These are phyloP conservation scores for Acromyrmex echinatior DNA, from an alignment of 1,140 invertebrate species.

Conservation along the genomic window DNA sequence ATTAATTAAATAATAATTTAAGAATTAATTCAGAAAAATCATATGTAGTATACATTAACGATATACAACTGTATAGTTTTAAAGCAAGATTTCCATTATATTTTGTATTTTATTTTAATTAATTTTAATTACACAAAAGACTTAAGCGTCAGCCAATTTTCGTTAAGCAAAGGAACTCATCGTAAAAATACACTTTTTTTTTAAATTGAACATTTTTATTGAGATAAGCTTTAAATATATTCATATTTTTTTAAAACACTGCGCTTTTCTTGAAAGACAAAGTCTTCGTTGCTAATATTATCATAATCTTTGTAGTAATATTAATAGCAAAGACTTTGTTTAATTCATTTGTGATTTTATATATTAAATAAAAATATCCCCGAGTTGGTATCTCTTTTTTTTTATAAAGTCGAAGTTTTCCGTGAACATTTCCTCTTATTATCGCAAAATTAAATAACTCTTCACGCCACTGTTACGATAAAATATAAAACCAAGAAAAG, in stretches of 20 bases:
- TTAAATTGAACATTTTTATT: neutral
- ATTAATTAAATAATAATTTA: neutral
- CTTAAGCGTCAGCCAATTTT: neutral
- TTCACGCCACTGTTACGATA: slow-evolving; percentile 6
- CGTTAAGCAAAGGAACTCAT: slow-evolving; percentile 18
- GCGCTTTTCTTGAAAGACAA: slow-evolving; percentile 1
- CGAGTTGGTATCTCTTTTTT: slow-evolving; percentile 12
- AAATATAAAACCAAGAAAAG: slow-evolving; percentile 30
- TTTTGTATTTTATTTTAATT: neutral
- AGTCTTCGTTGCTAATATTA: neutral
- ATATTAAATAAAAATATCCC: slow-evolving; percentile 56
- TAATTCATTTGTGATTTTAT: slow-evolving; percentile 37
- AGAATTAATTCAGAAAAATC: neutral
- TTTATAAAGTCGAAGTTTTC: neutral
- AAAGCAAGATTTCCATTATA: neutral
- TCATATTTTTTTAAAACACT: neutral
- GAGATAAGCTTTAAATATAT: neutral
- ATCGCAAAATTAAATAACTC: slow-evolving; percentile 57
- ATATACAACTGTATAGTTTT: neutral
- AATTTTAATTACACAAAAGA: slow-evolving; percentile 20
- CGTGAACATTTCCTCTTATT: slow-evolving; percentile 36
- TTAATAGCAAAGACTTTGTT: slow-evolving; percentile 28
- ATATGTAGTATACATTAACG: neutral
- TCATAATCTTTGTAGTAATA: neutral
- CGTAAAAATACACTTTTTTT: neutral